Percentiles rank a stretch among this genome's conserved stretches.
These are phyloP conservation scores for Drosophila subobscura DNA, from an alignment of 1,140 invertebrate genomes.

Conservation along the genomic window DNA sequence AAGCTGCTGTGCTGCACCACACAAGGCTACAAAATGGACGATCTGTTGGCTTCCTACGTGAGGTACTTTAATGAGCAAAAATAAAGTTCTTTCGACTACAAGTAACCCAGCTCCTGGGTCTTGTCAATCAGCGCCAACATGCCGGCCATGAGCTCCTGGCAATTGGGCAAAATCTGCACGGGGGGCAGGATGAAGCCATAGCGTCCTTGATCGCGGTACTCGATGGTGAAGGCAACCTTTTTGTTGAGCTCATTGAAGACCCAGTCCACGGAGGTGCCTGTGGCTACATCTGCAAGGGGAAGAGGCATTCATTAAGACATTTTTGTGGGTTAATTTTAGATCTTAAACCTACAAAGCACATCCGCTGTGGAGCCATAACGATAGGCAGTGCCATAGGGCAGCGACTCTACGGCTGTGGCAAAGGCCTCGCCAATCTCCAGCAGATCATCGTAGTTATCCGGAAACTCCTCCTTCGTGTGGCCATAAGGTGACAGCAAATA, in stretches of 20 bases:
- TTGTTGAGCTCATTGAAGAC: conserved; percentile 86
- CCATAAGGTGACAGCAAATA: conserved; percentile 85
- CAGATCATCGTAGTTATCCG: conserved; percentile 85
- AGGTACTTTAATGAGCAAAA: conserved; percentile 52
- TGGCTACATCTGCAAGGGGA: conserved; percentile 76
- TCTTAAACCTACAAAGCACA: conserved; percentile 85
- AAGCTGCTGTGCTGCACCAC: conserved; percentile 96
- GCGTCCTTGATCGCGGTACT: conserved; percentile 89
- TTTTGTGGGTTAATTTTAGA: background rate
- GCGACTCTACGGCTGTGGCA: conserved; percentile 81
- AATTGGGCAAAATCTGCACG: conserved; percentile 91
- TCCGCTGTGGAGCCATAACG: conserved; percentile 84
- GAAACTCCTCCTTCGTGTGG: conserved; percentile 82
- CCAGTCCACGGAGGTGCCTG: conserved; percentile 88
- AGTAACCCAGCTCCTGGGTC: conserved; percentile 60
- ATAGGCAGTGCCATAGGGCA: conserved; percentile 85
- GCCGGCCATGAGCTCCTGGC: conserved; percentile 91
- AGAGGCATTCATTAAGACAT: background rate
- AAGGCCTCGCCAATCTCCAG: conserved; percentile 84
- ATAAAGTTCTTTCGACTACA: conserved; percentile 17
- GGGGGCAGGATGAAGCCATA: conserved; percentile 95
- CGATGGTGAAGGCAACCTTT: conserved; percentile 86
- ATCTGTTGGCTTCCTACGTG: conserved; percentile 96
- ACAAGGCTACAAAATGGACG: conserved; percentile 98
- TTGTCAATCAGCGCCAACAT: conserved; percentile 88